Evolutionary conservation across 2,113 vertebrate species (phyloP), one percentile per base, ranked within the genome.

Genomic region (Siniperca knerii): DNA sequence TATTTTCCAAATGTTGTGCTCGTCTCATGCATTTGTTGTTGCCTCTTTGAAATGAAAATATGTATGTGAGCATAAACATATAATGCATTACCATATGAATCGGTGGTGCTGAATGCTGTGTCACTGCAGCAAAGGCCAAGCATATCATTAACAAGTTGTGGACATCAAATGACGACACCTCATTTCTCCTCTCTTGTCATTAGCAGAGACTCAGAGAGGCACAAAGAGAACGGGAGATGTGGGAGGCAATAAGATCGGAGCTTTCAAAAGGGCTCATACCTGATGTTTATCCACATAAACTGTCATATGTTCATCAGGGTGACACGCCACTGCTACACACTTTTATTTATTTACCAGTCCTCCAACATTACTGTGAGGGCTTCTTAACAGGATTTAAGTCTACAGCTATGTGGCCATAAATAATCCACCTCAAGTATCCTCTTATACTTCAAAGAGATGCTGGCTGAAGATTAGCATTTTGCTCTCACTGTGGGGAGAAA

Each of bases 391-490:
- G 93, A 94, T 95, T 94, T 93, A 89, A 92, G 84, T 89, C 80
- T 85, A 79, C 75, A 79, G 90, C 76, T 81, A 87, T 91, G 88
- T 88, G 89, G 81, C 90, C 90, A 90, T 92, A 94, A 94, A 95
- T 95, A 95, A 95, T 95, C 93, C 90, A 93, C 93, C 91, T 93
- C 92, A 81, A 93, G 90, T 89, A 93, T 92, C 81, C 82, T 89
- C 88, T 91, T 90, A 91, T 62, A 94, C 93, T 94, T 95, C 94
- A 95, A 95, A 95, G 93, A 93, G 89, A 95, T 94, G 79, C 86
- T 75, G 84, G 61, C n/a, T 82, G 75, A 64, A 92, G 92, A 96
- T 95, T 92, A 94, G 89, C 91, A 95, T 95, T 85, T 93, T 89
- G 81, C 83, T 84, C 87, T 86, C 71, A 86, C 85, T 89, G 83